phyloP scores from a whole-genome alignment of 2,797 vertebrate genomes.

The Eulemur rubriventer region DNA sequence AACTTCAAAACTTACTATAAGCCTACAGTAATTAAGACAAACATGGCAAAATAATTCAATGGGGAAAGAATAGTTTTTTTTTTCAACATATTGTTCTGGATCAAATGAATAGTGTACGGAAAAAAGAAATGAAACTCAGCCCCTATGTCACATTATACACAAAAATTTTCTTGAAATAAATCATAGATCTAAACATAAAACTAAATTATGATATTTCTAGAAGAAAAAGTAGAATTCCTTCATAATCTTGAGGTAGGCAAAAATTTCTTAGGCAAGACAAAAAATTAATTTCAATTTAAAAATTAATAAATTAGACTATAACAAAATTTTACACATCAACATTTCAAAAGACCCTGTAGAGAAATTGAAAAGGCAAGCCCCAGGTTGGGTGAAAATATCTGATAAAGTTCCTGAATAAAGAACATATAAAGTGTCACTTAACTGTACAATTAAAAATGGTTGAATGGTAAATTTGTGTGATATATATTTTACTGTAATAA shows the following conservation, averaged over 20 bases:
- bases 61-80: background rate
- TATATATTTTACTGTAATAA: background rate
- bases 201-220: background rate
- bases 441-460: background rate
- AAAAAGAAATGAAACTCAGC: background rate
- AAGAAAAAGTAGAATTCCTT: background rate
- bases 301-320: background rate
- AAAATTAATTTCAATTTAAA: background rate
- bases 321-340: background rate
- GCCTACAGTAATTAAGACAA: background rate
- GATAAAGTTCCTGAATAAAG: background rate
- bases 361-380: background rate
- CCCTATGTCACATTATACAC: background rate
- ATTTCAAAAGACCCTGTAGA: background rate
- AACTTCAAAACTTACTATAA: background rate
- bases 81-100: background rate
- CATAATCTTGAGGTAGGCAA: background rate
- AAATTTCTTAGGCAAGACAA: background rate
- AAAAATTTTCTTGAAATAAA: constrained; percentile 17
- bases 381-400: background rate
- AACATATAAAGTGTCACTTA: background rate
- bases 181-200: background rate
- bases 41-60: background rate
- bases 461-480: background rate
- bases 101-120: background rate